A percentile compares a stretch with the other conserved stretches of the same genome.
phyloP scores from a whole-genome alignment of 2,113 vertebrate species.

The Pseudolaguvia tuberculata region DNA sequence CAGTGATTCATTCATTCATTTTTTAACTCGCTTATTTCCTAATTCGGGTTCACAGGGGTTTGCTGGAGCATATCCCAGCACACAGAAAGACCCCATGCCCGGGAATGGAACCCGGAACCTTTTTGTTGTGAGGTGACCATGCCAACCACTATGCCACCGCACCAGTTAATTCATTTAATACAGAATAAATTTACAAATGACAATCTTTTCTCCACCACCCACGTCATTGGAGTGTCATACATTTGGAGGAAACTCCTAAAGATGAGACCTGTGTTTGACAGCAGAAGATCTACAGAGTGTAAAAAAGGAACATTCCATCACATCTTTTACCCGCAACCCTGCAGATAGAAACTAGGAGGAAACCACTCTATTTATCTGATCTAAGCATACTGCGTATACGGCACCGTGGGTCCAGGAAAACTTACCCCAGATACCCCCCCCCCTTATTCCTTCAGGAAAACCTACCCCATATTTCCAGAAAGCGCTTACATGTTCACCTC shows the following conservation, averaged over 20 bases:
- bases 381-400: background rate
- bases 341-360: too few relatives aligned
- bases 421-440: background rate
- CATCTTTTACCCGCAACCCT: background rate
- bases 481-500: background rate
- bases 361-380: background rate
- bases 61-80: too few relatives aligned
- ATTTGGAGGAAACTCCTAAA: background rate
- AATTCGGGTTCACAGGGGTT: too few relatives aligned
- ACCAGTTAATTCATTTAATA: too few relatives aligned
- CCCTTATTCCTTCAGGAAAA: background rate
- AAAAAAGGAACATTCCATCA: background rate
- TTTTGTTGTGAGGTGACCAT: too few relatives aligned
- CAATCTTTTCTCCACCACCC: too few relatives aligned
- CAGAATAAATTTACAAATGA: too few relatives aligned
- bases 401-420: background rate
- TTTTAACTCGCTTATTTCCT: too few relatives aligned
- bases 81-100: too few relatives aligned
- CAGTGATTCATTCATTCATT: too few relatives aligned
- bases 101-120: too few relatives aligned
- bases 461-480: background rate
- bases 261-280: background rate
- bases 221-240: background rate
- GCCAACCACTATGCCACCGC: too few relatives aligned
- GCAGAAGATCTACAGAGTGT: background rate